Base-by-base conservation (phyloP, 2,797 vertebrate species). In the Clarias platycephalus region DNA sequence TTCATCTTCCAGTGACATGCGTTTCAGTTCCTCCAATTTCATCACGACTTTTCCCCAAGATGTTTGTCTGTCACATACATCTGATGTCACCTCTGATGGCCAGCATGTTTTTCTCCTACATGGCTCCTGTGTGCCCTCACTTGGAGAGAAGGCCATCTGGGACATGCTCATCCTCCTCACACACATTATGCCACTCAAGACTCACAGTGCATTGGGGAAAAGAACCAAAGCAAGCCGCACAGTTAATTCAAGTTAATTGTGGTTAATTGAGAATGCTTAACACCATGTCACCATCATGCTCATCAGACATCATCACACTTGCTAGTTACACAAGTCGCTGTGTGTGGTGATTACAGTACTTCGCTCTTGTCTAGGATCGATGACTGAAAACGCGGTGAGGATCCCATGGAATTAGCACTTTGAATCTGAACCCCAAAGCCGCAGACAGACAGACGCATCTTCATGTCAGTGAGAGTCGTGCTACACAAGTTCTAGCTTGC, bases 141-240 rank as follows among this genome's bases (percentile, higher is more conserved):
- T 37, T n/a, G 4, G 44, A 37, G 77, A 64, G 77, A 79, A 63
- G 60, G 77, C 77, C 77, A 79, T 80, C 77, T 80, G 77, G 77
- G 60, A 49, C 24, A 28, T 20, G 40, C 18, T 64, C 40, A 1
- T 9, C 60, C 15, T 64, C n/a, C 37, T 80, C 16, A 13, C 40
- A 22, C 16, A 53, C n/a, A 26, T 80, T 80, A 44, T 80, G 60
- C 37, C 40, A 28, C 60, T 64, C 76, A 8, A 53, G 22, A 24
- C 22, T 62, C 77, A 26, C 18, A 6, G 1, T 63, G 34, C 10
- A 78, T 37, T 78, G 37, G 49, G 22, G 53, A 34, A 76, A 58
- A 77, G 10, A 76, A 62, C 13, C 58, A 63, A 26, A 63, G 58
- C 24, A 63, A 24, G 37, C 24, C 28, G 40, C 24, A 9, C 15